Conservation (phyloP, 2,113 vertebrate species). For the Monarcha castaneiventris region DNA sequence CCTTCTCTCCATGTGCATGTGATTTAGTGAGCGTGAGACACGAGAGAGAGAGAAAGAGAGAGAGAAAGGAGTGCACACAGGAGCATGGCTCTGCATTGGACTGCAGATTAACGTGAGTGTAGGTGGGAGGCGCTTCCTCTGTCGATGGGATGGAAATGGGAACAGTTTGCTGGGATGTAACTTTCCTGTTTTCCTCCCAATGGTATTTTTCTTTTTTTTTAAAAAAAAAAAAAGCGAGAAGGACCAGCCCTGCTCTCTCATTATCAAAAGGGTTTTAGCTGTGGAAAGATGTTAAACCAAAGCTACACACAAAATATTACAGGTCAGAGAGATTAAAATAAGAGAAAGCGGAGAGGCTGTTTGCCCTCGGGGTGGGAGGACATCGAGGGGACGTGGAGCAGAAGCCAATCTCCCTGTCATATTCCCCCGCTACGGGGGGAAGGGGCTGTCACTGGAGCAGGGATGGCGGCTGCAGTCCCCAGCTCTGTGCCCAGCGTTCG, state of each 20-base stretch:
- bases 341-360: not conserved
- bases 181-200: slow-evolving; percentile 15
- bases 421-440: not conserved
- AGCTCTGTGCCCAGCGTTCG: not conserved
- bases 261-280: slow-evolving; percentile 35
- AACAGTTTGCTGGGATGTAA: slow-evolving; percentile 36
- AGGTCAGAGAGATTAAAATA: not conserved
- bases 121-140: slow-evolving; percentile 47
- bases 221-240: not conserved
- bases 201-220: not conserved
- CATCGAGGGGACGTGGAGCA: not conserved
- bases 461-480: not conserved
- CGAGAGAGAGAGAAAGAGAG: slow-evolving; percentile 57
- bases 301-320: not conserved
- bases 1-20: slow-evolving; percentile 67
- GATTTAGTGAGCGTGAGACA: slow-evolving; percentile 63
- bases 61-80: slow-evolving; percentile 56
- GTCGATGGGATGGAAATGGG: slow-evolving; percentile 51
- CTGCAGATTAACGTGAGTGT: slow-evolving; percentile 3
- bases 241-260: slow-evolving; percentile 42
- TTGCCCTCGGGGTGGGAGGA: not conserved
- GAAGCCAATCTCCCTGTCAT: not conserved
- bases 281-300: slow-evolving; percentile 49
- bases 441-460: not conserved
- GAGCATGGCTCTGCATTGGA: slow-evolving; percentile 26